Percentiles rank a stretch among this genome's conserved stretches.
Evolutionary conservation across 2,888 invertebrate genomes (phyloP).

Genomic region (Drosophila borealis): DNA sequence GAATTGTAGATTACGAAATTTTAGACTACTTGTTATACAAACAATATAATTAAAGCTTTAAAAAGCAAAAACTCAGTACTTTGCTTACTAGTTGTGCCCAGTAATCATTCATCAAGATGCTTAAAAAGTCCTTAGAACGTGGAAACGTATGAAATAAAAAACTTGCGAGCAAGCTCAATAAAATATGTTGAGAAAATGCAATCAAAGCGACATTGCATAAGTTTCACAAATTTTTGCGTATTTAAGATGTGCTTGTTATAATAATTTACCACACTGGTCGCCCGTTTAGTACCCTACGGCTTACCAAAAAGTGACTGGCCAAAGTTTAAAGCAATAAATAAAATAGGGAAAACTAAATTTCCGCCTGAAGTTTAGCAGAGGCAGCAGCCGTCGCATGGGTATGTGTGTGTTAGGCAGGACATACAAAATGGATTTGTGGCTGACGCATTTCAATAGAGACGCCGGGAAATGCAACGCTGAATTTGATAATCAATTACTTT

Average conservation of each 20-base stretch:
- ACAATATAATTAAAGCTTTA: no score
- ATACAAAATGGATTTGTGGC: conserved; percentile 43
- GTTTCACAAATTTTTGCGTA: conserved; percentile 68
- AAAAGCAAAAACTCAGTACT: no score
- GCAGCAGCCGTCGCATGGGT: conserved; percentile 5
- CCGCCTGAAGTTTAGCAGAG: background rate
- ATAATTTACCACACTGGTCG: conserved; percentile 29
- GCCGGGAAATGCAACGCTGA: conserved; percentile 63
- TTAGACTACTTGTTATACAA: no score
- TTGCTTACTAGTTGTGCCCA: no score
- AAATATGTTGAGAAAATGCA: conserved; percentile 51
- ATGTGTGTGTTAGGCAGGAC: conserved; percentile 13
- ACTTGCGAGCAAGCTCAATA: no score
- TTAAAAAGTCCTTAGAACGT: no score
- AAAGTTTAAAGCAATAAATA: background rate
- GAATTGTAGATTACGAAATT: no score
- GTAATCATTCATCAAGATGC: no score
- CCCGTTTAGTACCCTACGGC: conserved; percentile 19
- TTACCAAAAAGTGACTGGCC: conserved; percentile 53
- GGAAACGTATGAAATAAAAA: no score
- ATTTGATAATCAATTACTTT: conserved; percentile 79
- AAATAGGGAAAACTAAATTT: conserved; percentile 37
- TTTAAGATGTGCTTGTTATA: conserved; percentile 67
- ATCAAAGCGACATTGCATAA: conserved; percentile 61
- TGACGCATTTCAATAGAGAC: conserved; percentile 40